These are phyloP conservation scores for Xyliphius kryptos DNA, from an alignment of 2,113 vertebrate species.

Conservation along the genomic window DNA sequence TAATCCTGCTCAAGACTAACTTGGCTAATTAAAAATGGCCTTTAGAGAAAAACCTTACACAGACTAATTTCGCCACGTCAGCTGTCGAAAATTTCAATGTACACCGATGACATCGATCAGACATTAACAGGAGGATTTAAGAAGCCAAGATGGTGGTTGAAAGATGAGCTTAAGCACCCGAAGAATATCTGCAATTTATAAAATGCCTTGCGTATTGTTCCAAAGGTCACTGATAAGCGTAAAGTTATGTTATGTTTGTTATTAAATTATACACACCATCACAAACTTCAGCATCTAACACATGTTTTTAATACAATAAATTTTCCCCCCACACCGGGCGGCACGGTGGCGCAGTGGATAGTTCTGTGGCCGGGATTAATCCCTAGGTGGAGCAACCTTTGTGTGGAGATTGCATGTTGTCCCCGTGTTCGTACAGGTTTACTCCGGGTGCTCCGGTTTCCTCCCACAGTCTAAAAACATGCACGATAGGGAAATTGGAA, in stretches of 20 bases:
- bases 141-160: background rate
- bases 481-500: too few relatives aligned
- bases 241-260: background rate
- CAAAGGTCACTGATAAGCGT: conserved; percentile 4
- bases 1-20: conserved; percentile 20
- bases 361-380: too few relatives aligned
- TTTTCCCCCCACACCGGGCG: too few relatives aligned
- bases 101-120: conserved; percentile 16
- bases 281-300: background rate
- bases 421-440: too few relatives aligned
- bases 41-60: conserved; percentile 7
- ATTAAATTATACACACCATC: background rate
- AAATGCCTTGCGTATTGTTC: background rate
- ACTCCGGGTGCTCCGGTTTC: too few relatives aligned
- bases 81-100: conserved; percentile 13
- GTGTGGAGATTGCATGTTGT: too few relatives aligned
- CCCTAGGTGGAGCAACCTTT: too few relatives aligned
- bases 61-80: conserved; percentile 8
- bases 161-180: background rate
- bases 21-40: conserved; percentile 27
- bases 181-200: background rate
- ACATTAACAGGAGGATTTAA: conserved; percentile 4
- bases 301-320: too few relatives aligned
- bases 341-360: too few relatives aligned
- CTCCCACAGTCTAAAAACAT: too few relatives aligned